These are phyloP conservation scores for Ornithorhynchus anatinus DNA, from an alignment of 2,113 vertebrate species.

Conservation along the genomic window DNA sequence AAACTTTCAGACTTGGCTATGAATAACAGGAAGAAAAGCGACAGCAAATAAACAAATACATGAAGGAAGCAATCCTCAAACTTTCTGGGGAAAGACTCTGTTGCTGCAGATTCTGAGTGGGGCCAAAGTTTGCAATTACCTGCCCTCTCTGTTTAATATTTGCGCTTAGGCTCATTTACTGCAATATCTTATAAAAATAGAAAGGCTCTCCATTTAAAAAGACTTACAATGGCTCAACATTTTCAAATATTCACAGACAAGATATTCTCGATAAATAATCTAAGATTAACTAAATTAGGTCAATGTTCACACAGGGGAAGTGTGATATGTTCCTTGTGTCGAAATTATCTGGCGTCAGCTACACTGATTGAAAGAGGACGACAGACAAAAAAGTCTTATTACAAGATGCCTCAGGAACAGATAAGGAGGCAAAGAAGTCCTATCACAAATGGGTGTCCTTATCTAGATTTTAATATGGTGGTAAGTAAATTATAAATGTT, in stretches of 20 bases:
- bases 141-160: background rate
- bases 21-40: background rate
- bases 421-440: conserved; percentile 4
- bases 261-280: conserved; percentile 35
- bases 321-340: background rate
- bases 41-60: background rate
- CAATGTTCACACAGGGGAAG: background rate
- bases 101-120: background rate
- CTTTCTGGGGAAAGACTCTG: background rate
- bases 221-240: background rate
- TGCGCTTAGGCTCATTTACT: background rate
- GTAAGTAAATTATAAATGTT: conserved; percentile 28
- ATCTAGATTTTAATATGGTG: conserved; percentile 45
- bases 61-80: background rate
- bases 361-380: conserved; percentile 28
- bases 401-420: conserved; percentile 23
- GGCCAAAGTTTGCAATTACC: background rate
- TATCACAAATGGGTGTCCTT: conserved; percentile 12
- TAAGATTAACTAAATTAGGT: conserved; percentile 30
- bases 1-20: background rate
- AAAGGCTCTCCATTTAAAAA: background rate
- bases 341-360: conserved; percentile 16
- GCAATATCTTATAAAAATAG: background rate
- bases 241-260: conserved; percentile 30
- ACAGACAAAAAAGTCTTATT: conserved; percentile 18